Evolutionary conservation across 2,797 vertebrate genomes (phyloP).

Genomic region (Pseudopleuronectes americanus): DNA sequence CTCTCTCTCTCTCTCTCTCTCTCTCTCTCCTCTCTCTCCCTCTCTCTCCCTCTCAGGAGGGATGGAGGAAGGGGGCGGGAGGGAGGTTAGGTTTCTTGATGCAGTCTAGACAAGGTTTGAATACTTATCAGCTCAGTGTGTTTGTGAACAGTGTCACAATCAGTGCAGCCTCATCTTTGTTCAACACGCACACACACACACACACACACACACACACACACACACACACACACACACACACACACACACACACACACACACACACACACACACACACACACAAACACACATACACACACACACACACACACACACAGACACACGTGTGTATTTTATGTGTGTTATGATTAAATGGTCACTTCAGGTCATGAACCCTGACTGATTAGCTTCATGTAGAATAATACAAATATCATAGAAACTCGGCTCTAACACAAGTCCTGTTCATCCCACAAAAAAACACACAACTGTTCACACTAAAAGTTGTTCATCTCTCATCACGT

Average conservation of each 20-base stretch:
- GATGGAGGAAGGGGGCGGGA: conserved; percentile 3
- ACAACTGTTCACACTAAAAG: too few species aligned
- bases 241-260: background rate
- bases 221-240: background rate
- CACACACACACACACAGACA: too few species aligned
- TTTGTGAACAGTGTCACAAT: background rate
- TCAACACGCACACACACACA: background rate
- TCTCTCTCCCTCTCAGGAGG: conserved; percentile 4
- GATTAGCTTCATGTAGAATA: too few species aligned
- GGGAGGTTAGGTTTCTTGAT: conserved; percentile 53
- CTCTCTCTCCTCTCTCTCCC: conserved; percentile 3
- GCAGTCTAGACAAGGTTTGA: conserved; percentile 72
- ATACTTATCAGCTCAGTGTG: conserved; percentile 66
- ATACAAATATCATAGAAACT: too few species aligned
- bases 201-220: background rate
- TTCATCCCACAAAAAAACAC: too few species aligned
- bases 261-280: background rate
- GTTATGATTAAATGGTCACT: too few species aligned
- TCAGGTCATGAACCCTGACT: too few species aligned
- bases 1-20: conserved; percentile 1
- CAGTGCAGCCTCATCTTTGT: background rate
- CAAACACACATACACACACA: background rate
- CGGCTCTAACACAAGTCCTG: too few species aligned
- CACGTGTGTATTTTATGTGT: too few species aligned
- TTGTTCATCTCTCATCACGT: too few species aligned